Percentiles rank a stretch among this genome's conserved stretches.
These are phyloP conservation scores for Harpagifer antarcticus DNA, from an alignment of 2,797 vertebrate species.

Conservation along the genomic window DNA sequence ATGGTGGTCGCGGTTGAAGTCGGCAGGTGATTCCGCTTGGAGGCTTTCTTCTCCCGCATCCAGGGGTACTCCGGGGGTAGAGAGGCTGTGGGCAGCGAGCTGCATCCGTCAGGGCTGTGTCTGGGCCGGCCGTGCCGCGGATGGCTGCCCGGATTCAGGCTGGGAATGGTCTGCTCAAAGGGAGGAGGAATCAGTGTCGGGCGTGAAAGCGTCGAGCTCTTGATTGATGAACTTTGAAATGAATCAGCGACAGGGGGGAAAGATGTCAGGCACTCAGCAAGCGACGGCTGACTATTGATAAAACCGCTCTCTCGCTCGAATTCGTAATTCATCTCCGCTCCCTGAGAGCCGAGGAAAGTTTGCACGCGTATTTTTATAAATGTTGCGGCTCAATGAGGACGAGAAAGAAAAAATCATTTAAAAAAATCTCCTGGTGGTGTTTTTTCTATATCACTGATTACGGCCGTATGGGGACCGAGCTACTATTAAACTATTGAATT, in stretches of 20 bases:
- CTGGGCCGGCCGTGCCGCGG: constrained; percentile 98
- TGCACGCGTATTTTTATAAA: constrained; percentile 94
- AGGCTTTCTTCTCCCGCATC: constrained; percentile 99
- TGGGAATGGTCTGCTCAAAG: constrained; percentile 99
- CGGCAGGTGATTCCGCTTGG: constrained; percentile 93
- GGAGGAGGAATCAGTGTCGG: constrained; percentile 99
- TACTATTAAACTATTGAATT: constrained; percentile 99
- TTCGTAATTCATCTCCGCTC: constrained; percentile 99
- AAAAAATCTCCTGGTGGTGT: constrained; percentile 89
- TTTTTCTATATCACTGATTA: constrained; percentile 98
- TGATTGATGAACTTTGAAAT: constrained; percentile 99
- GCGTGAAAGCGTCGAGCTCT: constrained; percentile 99
- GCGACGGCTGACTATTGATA: constrained; percentile 99
- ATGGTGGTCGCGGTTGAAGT: constrained; percentile 85
- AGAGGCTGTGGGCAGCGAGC: constrained; percentile 93
- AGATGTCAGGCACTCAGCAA: constrained; percentile 99
- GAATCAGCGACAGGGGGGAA: constrained; percentile 99
- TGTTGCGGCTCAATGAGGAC: constrained; percentile 87
- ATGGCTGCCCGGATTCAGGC: constrained; percentile 98
- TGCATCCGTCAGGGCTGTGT: constrained; percentile 94
- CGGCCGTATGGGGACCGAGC: constrained; percentile 99
- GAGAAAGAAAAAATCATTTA: constrained; percentile 77
- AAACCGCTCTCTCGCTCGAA: constrained; percentile 99
- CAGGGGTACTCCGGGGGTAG: constrained; percentile 98
- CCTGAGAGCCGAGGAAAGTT: constrained; percentile 90